These are phyloP conservation scores for Agrilus biguttatus DNA, from an alignment of 2,888 invertebrate species.

Conservation along the genomic window DNA sequence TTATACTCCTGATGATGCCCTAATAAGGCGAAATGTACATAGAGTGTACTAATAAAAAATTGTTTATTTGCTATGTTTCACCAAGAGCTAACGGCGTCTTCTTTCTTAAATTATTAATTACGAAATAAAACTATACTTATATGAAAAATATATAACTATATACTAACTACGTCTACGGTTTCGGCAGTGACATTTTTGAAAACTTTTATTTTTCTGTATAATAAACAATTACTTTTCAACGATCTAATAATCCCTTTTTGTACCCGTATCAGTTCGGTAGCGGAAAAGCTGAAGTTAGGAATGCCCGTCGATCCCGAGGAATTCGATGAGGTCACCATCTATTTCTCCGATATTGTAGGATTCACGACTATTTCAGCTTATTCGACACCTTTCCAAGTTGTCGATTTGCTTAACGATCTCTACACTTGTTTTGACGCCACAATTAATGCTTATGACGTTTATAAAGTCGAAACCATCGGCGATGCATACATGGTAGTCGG, in stretches of 20 bases:
- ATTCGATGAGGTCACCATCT: conserved; percentile 84
- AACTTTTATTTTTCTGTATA: no score
- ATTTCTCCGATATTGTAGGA: conserved; percentile 89
- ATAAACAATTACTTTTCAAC: background rate
- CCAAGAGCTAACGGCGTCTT: no score
- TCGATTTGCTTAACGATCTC: conserved; percentile 79
- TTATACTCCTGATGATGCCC: no score
- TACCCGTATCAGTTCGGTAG: conserved; percentile 56
- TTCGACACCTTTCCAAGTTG: conserved; percentile 84
- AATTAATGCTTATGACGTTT: conserved; percentile 80
- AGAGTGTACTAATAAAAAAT: no score
- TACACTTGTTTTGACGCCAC: conserved; percentile 91
- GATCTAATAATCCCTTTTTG: conserved; percentile 1
- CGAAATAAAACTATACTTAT: no score
- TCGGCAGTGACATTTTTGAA: no score
- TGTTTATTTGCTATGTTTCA: no score
- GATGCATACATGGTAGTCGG: conserved; percentile 95
- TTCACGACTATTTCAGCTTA: conserved; percentile 88
- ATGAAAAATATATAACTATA: no score
- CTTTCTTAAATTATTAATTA: no score
- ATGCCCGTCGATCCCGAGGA: conserved; percentile 86
- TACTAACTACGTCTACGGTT: no score
- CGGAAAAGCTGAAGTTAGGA: conserved; percentile 81
- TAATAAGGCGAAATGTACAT: no score
- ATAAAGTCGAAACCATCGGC: conserved; percentile 91